phyloP scores from a whole-genome alignment of 2,888 invertebrate species.

The Cephus runcator region DNA sequence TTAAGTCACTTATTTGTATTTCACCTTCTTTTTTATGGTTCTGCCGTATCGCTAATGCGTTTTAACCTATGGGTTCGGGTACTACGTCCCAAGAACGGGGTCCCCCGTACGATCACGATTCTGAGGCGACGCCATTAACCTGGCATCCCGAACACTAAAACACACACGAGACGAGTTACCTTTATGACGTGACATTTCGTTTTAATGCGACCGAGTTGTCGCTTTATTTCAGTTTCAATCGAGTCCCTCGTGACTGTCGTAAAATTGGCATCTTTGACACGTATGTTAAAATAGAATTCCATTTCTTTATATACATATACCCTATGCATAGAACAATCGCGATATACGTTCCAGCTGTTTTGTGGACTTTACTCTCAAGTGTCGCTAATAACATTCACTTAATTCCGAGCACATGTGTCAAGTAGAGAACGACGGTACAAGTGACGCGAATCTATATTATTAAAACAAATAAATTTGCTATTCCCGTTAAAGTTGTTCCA shows the following conservation, averaged over 20 bases:
- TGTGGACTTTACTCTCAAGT: not conserved
- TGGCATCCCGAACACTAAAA: slow-evolving; percentile 18
- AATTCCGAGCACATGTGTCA: not conserved
- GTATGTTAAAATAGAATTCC: no score
- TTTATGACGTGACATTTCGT: slow-evolving; percentile 3
- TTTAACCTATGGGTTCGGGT: slow-evolving; percentile 19
- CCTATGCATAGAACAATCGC: no score
- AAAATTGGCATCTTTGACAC: not conserved
- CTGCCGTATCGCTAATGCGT: slow-evolving; percentile 15
- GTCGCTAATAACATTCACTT: not conserved
- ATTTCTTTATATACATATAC: no score
- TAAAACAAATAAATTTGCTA: not conserved
- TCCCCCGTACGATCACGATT: slow-evolving; percentile 26
- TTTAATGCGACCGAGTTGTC: not conserved
- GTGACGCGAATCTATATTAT: not conserved
- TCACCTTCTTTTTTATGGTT: slow-evolving; percentile 18
- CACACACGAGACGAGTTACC: slow-evolving; percentile 9
- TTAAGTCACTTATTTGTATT: slow-evolving; percentile 28
- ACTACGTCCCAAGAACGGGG: slow-evolving; percentile 19
- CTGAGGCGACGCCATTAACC: slow-evolving; percentile 36
- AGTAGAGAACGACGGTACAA: not conserved
- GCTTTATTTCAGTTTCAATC: not conserved
- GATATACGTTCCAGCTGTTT: not conserved
- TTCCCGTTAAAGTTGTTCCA: not conserved
- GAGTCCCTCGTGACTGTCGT: not conserved